These are phyloP conservation scores for Blennius ocellaris DNA, from an alignment of 2,113 vertebrate species.

Conservation along the genomic window DNA sequence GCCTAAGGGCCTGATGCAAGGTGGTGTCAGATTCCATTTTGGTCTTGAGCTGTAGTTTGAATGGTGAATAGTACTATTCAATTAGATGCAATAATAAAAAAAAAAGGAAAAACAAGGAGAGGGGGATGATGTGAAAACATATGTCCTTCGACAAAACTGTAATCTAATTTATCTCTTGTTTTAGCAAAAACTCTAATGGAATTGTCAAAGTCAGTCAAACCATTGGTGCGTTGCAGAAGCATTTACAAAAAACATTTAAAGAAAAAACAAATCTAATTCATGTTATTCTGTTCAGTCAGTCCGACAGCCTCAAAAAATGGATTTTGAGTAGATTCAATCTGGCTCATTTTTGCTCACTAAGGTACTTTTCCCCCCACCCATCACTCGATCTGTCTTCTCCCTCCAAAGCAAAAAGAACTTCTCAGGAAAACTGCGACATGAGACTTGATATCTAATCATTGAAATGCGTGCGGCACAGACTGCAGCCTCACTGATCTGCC, in stretches of 20 bases:
- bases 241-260: neutral
- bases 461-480: constrained; percentile 50
- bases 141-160: constrained; percentile 14
- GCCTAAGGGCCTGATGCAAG: constrained; percentile 57
- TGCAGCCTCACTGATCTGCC: constrained; percentile 47
- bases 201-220: constrained; percentile 41
- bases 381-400: neutral
- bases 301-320: neutral
- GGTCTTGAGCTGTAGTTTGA: constrained; percentile 44
- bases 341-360: neutral
- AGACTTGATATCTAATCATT: constrained; percentile 44
- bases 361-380: constrained; percentile 8
- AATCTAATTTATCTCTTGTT: constrained; percentile 12
- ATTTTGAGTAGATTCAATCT: neutral
- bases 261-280: neutral
- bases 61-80: constrained; percentile 32
- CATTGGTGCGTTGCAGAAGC: neutral
- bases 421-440: constrained; percentile 21
- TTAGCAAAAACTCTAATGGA: constrained; percentile 2
- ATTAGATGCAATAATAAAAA: constrained; percentile 8
- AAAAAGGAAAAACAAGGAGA: neutral
- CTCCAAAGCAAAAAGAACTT: constrained; percentile 17
- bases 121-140: constrained; percentile 6
- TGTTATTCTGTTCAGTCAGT: neutral
- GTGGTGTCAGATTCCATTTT: constrained; percentile 67